Base-by-base conservation (phyloP, 2,888 invertebrate genomes). In the Drosophila antonietae region DNA sequence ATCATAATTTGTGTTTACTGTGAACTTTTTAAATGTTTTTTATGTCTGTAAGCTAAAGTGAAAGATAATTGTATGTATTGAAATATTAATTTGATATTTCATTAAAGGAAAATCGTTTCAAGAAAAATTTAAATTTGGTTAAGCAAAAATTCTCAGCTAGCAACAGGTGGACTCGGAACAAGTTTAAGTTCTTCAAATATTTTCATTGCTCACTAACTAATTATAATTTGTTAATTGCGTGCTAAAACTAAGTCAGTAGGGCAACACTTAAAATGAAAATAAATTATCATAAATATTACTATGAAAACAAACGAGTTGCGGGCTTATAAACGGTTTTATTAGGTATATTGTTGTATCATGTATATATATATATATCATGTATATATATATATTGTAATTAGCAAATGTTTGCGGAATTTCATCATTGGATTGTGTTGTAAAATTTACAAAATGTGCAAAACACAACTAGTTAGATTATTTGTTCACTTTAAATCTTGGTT, bases 381-480 rank as follows among this genome's bases (percentile, higher is more conserved):
- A 60, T 70, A 63, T 49, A 63, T 49, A 80, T 31, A 31, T 49
- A 31, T 68, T 41, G 68, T 73, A 75, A 65, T 77, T 80, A 77
- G 74, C 71, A 80, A 77, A 79, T 71, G 23, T 73, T 72, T 81
- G 70, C 69, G 59, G 70, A 67, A 28, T 62, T 75, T 81, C 51
- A 31, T 76, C 41, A 67, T 68, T 63, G 60, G 64, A 75, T 71
- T 53, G 83, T 85, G 85, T 86, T 84, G 86, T 84, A 84, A 83
- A 85, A 74, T 80, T 80, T 84, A 83, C 81, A 85, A 84, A 84
- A 84, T 87, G 83, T 84, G 83, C 83, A 86, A 84, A 86, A 81
- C 86, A 88, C 85, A 87, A 84, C 85, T 85, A 82, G 70, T 71
- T 82, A 56, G 73, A 77, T 73, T 68, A 41, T 41, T 55, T 74